Evolutionary conservation across 2,888 invertebrate genomes (phyloP).

Genomic region (Morpho achilles): DNA sequence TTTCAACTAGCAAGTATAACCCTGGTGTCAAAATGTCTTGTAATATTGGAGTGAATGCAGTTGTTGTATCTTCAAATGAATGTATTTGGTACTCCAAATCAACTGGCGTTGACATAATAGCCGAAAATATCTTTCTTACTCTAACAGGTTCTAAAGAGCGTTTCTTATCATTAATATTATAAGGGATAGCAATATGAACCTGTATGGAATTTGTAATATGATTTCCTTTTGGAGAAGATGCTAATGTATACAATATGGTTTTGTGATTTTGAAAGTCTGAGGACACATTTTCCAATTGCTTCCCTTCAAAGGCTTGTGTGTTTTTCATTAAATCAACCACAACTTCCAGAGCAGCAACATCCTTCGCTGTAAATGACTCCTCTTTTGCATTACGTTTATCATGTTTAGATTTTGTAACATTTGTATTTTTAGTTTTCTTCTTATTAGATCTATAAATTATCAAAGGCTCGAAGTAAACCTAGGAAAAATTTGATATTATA

Average conservation of each 20-base stretch:
- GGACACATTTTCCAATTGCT: slow-evolving; percentile 13
- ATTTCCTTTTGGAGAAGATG: slow-evolving; percentile 10
- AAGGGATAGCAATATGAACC: slow-evolving; percentile 56
- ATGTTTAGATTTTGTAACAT: neutral
- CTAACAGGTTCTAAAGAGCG: slow-evolving; percentile 40
- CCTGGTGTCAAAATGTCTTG: slow-evolving; percentile 39
- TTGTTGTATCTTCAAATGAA: slow-evolving; percentile 37
- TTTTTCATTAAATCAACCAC: slow-evolving; percentile 53
- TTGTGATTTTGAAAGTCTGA: slow-evolving; percentile 3
- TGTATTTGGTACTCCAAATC: slow-evolving; percentile 59
- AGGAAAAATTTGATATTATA: neutral
- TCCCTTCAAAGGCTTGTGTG: slow-evolving; percentile 32
- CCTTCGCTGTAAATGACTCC: slow-evolving; percentile 47
- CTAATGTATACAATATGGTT: slow-evolving; percentile 3
- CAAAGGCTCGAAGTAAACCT: slow-evolving; percentile 1
- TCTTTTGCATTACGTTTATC: slow-evolving; percentile 33
- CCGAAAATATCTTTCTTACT: slow-evolving; percentile 53
- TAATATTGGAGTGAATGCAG: slow-evolving; percentile 9
- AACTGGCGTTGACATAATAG: slow-evolving; percentile 54
- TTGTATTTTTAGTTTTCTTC: neutral
- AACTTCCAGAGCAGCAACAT: slow-evolving; percentile 56
- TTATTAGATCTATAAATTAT: neutral
- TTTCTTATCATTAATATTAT: slow-evolving; percentile 36
- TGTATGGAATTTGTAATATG: slow-evolving; percentile 45
- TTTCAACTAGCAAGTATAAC: slow-evolving; percentile 50